These are phyloP conservation scores for Dicranocentrus wangi DNA, from an alignment of 2,888 invertebrate species.

Conservation along the genomic window DNA sequence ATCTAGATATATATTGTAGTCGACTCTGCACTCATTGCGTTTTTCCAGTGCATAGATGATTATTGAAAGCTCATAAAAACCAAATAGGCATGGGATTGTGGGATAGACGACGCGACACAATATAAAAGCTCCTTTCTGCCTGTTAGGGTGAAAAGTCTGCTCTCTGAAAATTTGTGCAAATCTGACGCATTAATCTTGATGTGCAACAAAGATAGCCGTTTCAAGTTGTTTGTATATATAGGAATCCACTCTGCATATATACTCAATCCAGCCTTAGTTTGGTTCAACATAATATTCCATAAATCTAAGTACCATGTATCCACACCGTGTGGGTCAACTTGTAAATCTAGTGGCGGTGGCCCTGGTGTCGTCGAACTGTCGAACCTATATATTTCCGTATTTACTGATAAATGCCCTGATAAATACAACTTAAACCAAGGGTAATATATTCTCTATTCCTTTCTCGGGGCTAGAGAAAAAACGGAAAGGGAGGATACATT, in stretches of 20 bases:
- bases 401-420: conserved; percentile 42
- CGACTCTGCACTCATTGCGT: no score
- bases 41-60: no score
- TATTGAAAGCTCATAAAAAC: no score
- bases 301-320: no score
- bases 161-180: neutral
- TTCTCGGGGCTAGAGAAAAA: conserved; percentile 37
- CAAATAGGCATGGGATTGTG: no score
- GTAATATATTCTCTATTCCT: conserved; percentile 27
- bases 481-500: conserved; percentile 22
- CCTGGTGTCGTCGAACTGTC: conserved; percentile 40
- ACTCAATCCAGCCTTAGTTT: neutral
- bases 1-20: no score
- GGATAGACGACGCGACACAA: neutral
- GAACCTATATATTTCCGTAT: conserved; percentile 26
- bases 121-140: neutral
- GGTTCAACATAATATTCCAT: neutral
- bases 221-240: no score
- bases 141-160: neutral
- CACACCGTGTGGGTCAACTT: no score
- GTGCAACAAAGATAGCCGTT: neutral
- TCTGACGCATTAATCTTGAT: conserved; percentile 10
- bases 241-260: neutral
- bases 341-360: no score
- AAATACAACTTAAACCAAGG: conserved; percentile 25